A percentile compares a stretch with the other conserved stretches of the same genome.
These are phyloP conservation scores for Aplochiton taeniatus DNA, from an alignment of 2,797 vertebrate species.

Conservation along the genomic window DNA sequence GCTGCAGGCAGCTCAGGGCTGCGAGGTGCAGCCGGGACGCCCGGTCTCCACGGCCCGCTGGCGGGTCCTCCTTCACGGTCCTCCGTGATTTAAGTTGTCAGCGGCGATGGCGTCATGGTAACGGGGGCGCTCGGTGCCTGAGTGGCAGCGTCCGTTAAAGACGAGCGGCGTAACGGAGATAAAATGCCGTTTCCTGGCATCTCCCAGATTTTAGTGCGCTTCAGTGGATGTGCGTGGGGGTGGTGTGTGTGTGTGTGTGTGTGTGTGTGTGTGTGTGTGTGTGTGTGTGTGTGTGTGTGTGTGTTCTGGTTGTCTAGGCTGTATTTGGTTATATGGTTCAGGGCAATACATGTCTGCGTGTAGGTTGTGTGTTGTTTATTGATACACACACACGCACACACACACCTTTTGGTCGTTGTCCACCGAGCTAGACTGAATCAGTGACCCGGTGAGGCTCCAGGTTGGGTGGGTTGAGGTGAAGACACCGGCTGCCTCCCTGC, in stretches of 20 bases:
- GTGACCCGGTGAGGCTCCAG: conserved; percentile 32
- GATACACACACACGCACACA: neutral
- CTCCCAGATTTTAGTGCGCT: conserved; percentile 14
- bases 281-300: neutral
- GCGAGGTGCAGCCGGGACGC: too few species aligned
- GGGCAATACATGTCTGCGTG: too few species aligned
- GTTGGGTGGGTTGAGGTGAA: conserved; percentile 60
- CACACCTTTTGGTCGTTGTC: neutral
- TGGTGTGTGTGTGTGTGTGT: conserved; percentile 7
- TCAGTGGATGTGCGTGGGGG: neutral
- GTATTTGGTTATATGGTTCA: too few species aligned
- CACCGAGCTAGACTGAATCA: neutral
- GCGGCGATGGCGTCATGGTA: conserved; percentile 58
- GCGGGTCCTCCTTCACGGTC: conserved; percentile 49
- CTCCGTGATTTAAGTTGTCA: conserved; percentile 59
- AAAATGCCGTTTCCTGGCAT: conserved; percentile 33
- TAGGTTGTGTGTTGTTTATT: neutral
- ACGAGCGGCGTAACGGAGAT: conserved; percentile 23
- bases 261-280: conserved; percentile 4
- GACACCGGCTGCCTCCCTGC: conserved; percentile 5
- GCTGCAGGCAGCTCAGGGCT: too few species aligned
- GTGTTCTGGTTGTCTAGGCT: neutral
- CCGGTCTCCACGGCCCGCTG: too few species aligned
- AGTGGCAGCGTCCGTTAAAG: conserved; percentile 24
- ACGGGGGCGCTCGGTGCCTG: conserved; percentile 15